These are phyloP conservation scores for Lanistes nyassanus DNA, from an alignment of 1,140 invertebrate genomes.

Conservation along the genomic window DNA sequence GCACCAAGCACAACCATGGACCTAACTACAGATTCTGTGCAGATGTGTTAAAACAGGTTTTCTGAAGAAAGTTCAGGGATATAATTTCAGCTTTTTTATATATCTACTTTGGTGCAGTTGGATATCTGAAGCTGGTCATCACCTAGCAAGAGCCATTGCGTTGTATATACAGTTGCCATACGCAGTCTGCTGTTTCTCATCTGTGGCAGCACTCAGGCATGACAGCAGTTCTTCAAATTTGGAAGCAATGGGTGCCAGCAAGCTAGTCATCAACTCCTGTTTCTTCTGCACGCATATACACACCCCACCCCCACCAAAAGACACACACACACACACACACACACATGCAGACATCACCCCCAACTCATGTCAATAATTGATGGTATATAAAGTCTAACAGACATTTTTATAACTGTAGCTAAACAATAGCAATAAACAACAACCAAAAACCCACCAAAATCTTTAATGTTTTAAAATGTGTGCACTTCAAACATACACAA, in stretches of 20 bases:
- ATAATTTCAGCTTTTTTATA: not conserved
- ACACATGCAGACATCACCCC: no score
- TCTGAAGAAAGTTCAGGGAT: not conserved
- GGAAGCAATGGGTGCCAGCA: constrained; percentile 67
- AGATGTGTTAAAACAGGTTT: no score
- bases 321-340: not conserved
- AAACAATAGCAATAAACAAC: no score
- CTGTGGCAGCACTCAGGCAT: constrained; percentile 58
- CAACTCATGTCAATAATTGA: no score
- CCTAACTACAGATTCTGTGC: no score
- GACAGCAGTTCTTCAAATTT: constrained; percentile 65
- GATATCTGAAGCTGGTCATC: not conserved
- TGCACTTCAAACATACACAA: not conserved
- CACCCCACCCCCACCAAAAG: not conserved
- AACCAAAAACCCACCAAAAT: not conserved
- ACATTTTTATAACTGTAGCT: no score
- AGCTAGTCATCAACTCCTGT: constrained; percentile 64
- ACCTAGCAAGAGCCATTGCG: constrained; percentile 71
- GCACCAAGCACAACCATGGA: no score
- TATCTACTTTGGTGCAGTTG: not conserved
- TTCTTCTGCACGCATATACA: constrained; percentile 61
- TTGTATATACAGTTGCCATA: constrained; percentile 68
- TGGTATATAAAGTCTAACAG: no score
- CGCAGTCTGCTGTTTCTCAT: constrained; percentile 59
- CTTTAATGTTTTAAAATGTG: not conserved